Evolutionary conservation across 2,113 vertebrate genomes (phyloP).

Genomic region (Catharus bicknelli): DNA sequence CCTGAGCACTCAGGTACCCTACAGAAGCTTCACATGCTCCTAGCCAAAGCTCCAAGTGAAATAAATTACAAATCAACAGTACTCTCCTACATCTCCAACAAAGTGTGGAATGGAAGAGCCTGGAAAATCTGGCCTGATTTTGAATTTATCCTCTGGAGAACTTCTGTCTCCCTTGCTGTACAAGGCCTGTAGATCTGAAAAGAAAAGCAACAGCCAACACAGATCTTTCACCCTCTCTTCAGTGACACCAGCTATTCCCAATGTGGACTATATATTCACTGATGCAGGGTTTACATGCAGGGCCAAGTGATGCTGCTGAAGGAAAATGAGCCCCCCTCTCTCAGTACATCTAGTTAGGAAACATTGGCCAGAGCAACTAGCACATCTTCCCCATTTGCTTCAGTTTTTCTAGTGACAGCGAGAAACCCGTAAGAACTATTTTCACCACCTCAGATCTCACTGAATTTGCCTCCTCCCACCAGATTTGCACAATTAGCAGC

Average conservation of each 20-base stretch:
- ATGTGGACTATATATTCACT: fast-evolving
- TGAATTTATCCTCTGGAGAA: background rate
- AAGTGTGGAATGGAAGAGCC: background rate
- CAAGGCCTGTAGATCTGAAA: background rate
- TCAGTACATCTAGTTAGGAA: background rate
- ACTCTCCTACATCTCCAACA: background rate
- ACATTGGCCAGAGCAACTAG: background rate
- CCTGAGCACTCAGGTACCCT: background rate
- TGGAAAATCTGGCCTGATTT: background rate
- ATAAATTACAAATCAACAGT: background rate
- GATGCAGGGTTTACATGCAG: background rate
- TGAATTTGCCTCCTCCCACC: constrained; percentile 9
- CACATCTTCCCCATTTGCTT: background rate
- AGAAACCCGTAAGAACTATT: background rate
- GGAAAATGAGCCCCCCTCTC: background rate
- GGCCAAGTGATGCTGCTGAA: background rate
- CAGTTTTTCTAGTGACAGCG: background rate
- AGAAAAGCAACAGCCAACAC: background rate
- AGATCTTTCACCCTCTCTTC: background rate
- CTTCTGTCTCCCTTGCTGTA: background rate
- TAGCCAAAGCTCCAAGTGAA: background rate
- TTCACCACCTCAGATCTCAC: background rate
- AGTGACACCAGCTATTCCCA: background rate
- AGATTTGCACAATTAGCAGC: background rate
- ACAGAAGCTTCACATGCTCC: background rate